Conservation (phyloP, 2,113 vertebrate genomes). For the Anser brachyrhynchus region DNA sequence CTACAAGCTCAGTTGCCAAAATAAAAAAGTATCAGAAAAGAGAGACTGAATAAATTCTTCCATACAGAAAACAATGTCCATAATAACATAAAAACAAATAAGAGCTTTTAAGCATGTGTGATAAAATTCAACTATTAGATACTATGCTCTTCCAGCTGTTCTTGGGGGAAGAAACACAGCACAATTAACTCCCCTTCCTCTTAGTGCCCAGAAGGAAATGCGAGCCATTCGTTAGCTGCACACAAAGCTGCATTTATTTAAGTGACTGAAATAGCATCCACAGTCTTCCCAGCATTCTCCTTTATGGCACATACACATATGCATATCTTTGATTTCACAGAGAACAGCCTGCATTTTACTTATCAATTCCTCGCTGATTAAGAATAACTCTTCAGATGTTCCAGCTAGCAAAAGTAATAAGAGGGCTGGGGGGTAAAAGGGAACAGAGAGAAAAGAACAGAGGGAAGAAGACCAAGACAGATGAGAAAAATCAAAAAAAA, state of each 20-base stretch:
- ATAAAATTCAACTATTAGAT: neutral
- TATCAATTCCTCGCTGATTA: neutral
- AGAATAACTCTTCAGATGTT: neutral
- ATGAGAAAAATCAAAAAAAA: neutral
- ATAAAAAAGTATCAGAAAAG: neutral
- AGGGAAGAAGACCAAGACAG: neutral
- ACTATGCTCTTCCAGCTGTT: neutral
- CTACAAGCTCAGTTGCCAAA: neutral
- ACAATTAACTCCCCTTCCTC: neutral
- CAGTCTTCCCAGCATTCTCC: neutral
- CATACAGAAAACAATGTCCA: neutral
- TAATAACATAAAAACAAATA: neutral
- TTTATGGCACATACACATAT: neutral
- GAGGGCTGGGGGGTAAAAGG: no score
- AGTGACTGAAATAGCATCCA: neutral
- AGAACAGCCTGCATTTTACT: neutral
- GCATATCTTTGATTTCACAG: neutral
- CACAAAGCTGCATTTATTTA: neutral
- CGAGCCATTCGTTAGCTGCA: neutral
- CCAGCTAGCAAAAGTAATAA: neutral
- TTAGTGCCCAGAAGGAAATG: neutral
- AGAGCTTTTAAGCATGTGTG: neutral
- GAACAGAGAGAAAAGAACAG: neutral
- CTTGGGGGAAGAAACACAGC: neutral
- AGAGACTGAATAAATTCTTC: neutral